Evolutionary conservation across 2,888 invertebrate genomes (phyloP), one percentile per base, ranked within the genome.

Genomic region (Rhingia rostrata): DNA sequence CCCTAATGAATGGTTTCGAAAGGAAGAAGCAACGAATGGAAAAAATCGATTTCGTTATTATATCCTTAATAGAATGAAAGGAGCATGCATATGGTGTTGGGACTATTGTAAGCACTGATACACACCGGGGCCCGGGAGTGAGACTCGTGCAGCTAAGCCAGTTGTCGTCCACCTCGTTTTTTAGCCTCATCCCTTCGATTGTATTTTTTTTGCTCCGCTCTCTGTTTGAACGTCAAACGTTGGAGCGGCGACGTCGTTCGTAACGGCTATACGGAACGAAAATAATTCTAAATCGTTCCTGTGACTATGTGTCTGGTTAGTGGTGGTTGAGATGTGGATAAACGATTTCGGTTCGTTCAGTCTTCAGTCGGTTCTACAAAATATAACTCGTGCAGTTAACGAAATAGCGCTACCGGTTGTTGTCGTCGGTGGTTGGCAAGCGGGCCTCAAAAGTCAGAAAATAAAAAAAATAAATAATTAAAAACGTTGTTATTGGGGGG

Each of bases 31-130:
- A 51, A 30, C 30, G 45, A 61, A 12, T 9, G 43, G 7, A 53
- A 74, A 78, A 80, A 80, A 84, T 84, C 84, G 80, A 84, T 84
- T 74, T 56, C 66, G 64, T 84, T 80, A 80, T 79, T 80, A 80
- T 80, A 70, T 74, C 74, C 69, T 80, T 64, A 49, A 61, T 47
- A 43, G 60, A 56, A 79, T 22, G 72, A 58, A 64, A 73, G 54
- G 37, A 53, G 74, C 73, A 43, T 80, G 80, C 74, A 84, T 70
- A 54, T 37, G 74, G 41, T 69, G 70, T 53, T 63, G 67, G 47
- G 45, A 22, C 45, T 33, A 53, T 49, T 82, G 77, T 60, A 47
- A 58, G 73, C 54, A 22, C 72, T 49, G 14, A 60, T 32, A 66
- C 41, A 58, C 51, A 51, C 33, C 12, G 10, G 77, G 33, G 58